Evolutionary conservation across 2,888 invertebrate genomes (phyloP).

Genomic region (Xylota sylvarum): DNA sequence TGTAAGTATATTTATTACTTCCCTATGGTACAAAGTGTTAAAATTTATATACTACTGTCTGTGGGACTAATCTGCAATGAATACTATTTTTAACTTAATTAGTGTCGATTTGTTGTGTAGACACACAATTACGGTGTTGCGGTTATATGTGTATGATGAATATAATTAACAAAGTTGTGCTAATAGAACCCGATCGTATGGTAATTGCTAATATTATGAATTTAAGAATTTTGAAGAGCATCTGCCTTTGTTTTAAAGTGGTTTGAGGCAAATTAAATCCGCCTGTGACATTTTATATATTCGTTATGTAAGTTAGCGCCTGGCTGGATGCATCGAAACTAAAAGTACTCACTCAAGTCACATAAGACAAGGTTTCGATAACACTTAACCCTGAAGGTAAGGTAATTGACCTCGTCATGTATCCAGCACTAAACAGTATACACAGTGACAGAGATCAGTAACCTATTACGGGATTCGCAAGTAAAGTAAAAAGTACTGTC

Average conservation of each 20-base stretch:
- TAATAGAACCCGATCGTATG: conserved; percentile 20
- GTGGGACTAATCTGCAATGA: conserved; percentile 30
- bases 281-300: neutral
- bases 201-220: neutral
- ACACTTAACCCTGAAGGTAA: too few relatives aligned
- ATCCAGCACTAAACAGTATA: too few relatives aligned
- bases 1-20: conserved; percentile 1
- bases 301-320: too few relatives aligned
- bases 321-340: too few relatives aligned
- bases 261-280: neutral
- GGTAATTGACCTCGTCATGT: too few relatives aligned
- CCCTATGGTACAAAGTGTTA: neutral
- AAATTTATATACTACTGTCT: neutral
- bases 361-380: too few relatives aligned
- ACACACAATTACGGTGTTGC: conserved; percentile 37
- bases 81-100: conserved; percentile 35
- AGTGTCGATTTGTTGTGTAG: conserved; percentile 27
- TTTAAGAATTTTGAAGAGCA: conserved; percentile 8
- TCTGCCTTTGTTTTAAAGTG: neutral
- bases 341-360: too few relatives aligned
- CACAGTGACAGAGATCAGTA: too few relatives aligned
- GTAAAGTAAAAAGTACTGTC: too few relatives aligned
- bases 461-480: too few relatives aligned
- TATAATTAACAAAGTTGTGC: conserved; percentile 39
- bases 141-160: conserved; percentile 16